Base-by-base conservation (phyloP, 2,113 vertebrate species). In the Phrynocephalus versicolor region DNA sequence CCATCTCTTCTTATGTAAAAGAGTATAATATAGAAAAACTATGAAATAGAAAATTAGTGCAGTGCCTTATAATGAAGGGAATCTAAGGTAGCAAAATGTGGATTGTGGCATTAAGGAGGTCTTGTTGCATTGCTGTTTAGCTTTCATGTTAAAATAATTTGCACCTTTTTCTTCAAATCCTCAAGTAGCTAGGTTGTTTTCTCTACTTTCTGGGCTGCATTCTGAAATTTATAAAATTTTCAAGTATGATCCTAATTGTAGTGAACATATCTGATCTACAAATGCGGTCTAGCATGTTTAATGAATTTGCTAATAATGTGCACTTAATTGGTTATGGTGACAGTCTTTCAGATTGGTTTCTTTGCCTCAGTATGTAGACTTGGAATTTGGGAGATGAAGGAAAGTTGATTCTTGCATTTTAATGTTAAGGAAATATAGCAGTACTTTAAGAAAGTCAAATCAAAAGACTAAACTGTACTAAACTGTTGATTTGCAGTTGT, bases 21-120 rank as follows among this genome's bases (percentile, higher is more conserved):
- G 55, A 82, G 51, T 3, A 30, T 67, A 70, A 18, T 82, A 75
- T 82, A 39, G 21, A 72, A 77, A 71, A 62, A 78, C 19, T 39
- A n/a, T 62, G 76, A 14, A 55, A 15, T 87, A 70, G 30, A 39
- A 83, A 84, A 67, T 30, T 23, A 79, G 2, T 74, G 27, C 15
- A 82, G 23, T 73, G 57, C 19, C 55, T 83, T 60, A 58, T 35
- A 72, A 62, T 18, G 39, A 35, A 70, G 77, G 81, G 6, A 74
- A 69, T 65, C 86, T 79, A n/a, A 76, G 81, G 74, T 7, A 37
- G 58, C 39, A 86, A 87, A 71, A 83, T 45, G n/a, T 85, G 84
- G 16, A 88, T 65, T 83, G 45, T 83, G 33, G 51, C 8, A 62
- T 5, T 58, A 79, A 45, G 14, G 3, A 35, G 62, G n/a, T 71